phyloP scores from a whole-genome alignment of 2,888 invertebrate genomes.

The Epistrophe grossulariae region DNA sequence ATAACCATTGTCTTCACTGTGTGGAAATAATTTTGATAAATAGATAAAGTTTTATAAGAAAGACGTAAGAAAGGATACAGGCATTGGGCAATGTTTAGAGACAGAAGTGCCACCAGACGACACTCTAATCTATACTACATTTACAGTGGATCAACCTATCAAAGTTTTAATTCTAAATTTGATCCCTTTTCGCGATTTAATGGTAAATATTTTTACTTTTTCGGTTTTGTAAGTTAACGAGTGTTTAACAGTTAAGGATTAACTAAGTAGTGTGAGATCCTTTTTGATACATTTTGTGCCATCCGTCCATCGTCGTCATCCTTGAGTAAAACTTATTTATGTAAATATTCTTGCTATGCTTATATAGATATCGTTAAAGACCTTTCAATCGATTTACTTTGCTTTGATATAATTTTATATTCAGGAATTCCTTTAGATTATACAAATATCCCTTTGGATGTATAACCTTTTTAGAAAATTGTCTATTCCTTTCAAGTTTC shows the following conservation, averaged over 20 bases:
- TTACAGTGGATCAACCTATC: background rate
- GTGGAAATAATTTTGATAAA: constrained; percentile 1
- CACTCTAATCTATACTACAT: background rate
- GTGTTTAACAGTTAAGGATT: constrained; percentile 10
- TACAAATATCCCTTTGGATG: background rate
- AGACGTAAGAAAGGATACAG: background rate
- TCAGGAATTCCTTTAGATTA: background rate
- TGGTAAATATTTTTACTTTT: background rate
- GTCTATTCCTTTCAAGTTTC: constrained; percentile 16
- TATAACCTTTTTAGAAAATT: background rate
- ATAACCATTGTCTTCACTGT: background rate
- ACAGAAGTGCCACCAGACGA: background rate
- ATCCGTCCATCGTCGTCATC: background rate
- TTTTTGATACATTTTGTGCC: background rate
- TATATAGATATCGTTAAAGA: background rate
- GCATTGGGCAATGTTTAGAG: background rate
- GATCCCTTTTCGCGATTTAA: background rate
- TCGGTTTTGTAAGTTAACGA: background rate
- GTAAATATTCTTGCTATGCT: background rate
- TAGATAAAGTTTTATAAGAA: background rate
- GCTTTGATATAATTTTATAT: constrained; percentile 1
- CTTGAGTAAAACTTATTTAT: background rate
- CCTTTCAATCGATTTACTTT: background rate
- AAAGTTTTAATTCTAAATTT: background rate
- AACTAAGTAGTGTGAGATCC: no score